Conservation (phyloP, 2,888 invertebrate species). For the Bombylius major region DNA sequence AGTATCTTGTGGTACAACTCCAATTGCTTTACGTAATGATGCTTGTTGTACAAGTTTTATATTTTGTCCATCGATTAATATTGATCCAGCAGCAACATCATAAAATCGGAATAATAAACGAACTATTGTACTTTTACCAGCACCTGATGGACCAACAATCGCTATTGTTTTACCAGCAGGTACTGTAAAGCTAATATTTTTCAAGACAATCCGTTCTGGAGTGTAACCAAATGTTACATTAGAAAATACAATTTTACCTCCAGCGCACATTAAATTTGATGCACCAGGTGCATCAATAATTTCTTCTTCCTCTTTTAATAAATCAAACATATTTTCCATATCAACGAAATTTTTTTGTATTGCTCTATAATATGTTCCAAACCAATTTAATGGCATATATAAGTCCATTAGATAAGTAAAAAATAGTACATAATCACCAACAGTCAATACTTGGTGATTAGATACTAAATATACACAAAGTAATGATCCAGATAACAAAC, state of each 20-base stretch:
- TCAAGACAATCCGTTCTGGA: conserved; percentile 62
- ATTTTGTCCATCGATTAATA: conserved; percentile 81
- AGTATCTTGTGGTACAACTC: conserved; percentile 95
- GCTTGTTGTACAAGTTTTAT: conserved; percentile 73
- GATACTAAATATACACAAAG: conserved; percentile 82
- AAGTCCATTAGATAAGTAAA: conserved; percentile 89
- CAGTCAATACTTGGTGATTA: conserved; percentile 52
- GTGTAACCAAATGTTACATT: conserved; percentile 84
- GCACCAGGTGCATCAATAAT: conserved; percentile 75
- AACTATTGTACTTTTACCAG: conserved; percentile 94
- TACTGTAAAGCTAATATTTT: conserved; percentile 64
- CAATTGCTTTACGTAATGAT: conserved; percentile 72
- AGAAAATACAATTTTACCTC: conserved; percentile 72
- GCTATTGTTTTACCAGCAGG: conserved; percentile 78
- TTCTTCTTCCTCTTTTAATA: conserved; percentile 78
- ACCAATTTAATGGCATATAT: conserved; percentile 93
- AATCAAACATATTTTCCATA: conserved; percentile 99
- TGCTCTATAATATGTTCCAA: conserved; percentile 94
- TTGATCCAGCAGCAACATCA: conserved; percentile 78
- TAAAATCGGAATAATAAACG: conserved; percentile 91
- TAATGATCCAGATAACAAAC: conserved; percentile 74
- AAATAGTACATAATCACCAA: conserved; percentile 94
- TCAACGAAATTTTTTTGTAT: conserved; percentile 97
- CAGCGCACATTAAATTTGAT: conserved; percentile 43
- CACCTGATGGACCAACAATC: conserved; percentile 77